Evolutionary conservation across 2,888 invertebrate species (phyloP), one percentile per base, ranked within the genome.

Genomic region (Lissocephala sabroskyi): DNA sequence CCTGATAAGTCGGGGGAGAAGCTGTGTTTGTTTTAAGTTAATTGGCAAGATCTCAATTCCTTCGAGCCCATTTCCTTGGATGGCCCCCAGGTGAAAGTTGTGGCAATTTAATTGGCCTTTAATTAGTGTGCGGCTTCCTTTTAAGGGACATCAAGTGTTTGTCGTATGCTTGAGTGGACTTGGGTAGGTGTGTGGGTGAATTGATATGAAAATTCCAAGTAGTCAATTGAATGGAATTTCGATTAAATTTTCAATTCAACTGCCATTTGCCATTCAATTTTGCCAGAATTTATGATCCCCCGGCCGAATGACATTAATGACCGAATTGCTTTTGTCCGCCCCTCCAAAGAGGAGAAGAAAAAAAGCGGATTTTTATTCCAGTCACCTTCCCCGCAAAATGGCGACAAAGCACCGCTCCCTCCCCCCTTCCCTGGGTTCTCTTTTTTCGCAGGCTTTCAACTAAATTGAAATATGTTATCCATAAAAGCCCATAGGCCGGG

Each of bases 81-180:
- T 32, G 28, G 33, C n/a, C n/a, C n/a, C n/a, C n/a, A n/a, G n/a
- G n/a, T n/a, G 23, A 23, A 23, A 23, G 7, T 23, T 23, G 3
- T 23, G 7, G 23, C 39, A 36, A 41, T 32, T 28, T 47, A 52
- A 51, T 49, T 47, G 14, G 40, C 16, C 47, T 41, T 53, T 49
- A 64, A 56, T 64, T 52, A 56, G 47, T 41, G 32, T 19, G 18
- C n/a, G n/a, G n/a, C n/a, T 1, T n/a, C 35, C 5, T 10, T n/a
- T n/a, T n/a, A n/a, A n/a, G n/a, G n/a, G n/a, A n/a, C n/a, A n/a
- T n/a, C n/a, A n/a, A n/a, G n/a, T n/a, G n/a, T n/a, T n/a, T n/a
- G n/a, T n/a, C n/a, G n/a, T n/a, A n/a, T n/a, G n/a, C n/a, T n/a
- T n/a, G n/a, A n/a, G n/a, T n/a, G n/a, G n/a, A n/a, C n/a, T n/a